Conservation (phyloP, 1,140 invertebrate species). For the Mercenaria mercenaria region DNA sequence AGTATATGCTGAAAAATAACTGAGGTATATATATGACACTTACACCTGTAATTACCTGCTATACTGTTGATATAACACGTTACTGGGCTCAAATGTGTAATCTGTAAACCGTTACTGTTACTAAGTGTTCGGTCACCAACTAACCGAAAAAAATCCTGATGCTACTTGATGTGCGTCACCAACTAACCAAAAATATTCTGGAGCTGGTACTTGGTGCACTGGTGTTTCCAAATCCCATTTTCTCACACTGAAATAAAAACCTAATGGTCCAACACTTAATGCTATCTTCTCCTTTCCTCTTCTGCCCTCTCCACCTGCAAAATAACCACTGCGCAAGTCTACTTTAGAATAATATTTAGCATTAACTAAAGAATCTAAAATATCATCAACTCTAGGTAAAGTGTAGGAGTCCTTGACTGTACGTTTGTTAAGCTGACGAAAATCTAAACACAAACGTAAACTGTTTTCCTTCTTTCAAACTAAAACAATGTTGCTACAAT, state of each 20-base stretch:
- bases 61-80: no score
- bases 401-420: constrained; percentile 1
- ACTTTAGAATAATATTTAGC: background rate
- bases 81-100: no score
- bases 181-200: no score
- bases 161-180: no score
- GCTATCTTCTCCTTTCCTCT: constrained; percentile 35
- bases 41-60: no score
- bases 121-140: no score
- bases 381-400: no score
- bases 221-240: background rate
- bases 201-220: constrained; percentile 17
- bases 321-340: background rate
- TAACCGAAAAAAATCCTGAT: no score
- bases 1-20: no score
- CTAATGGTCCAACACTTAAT: background rate
- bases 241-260: constrained; percentile 21
- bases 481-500: constrained; percentile 5
- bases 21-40: no score
- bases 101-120: no score
- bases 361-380: background rate
- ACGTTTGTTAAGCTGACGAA: background rate
- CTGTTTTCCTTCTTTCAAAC: constrained; percentile 21
- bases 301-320: constrained; percentile 8
- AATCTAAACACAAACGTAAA: constrained; percentile 22